Base-by-base conservation (phyloP, 2,888 invertebrate genomes). In the Rotaria socialis region DNA sequence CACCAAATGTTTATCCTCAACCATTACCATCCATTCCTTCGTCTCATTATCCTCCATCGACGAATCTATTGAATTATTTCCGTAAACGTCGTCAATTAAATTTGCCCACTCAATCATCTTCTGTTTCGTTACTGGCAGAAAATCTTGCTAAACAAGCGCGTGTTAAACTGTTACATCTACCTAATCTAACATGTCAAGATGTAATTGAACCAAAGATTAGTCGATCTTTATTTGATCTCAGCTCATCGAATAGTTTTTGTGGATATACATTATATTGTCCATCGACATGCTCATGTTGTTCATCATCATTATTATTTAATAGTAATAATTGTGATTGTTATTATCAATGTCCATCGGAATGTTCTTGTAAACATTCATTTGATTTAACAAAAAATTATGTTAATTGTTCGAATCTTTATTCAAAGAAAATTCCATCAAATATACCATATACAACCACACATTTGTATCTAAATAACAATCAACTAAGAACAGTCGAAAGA, bases 231-330 rank as follows among this genome's bases (percentile, higher is more conserved):
- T 22, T 24, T n/a, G n/a, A 80, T 80, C 43, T 80, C 1, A 80
- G 35, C 47, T 43, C 80, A 24, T 47, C 80, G 6, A 80, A 80
- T 80, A 80, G 47, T 80, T 80, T n/a, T 80, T 80, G 80, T 80
- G 11, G n/a, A 11, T 80, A 80, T 47, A 47, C 8, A 24, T 14
- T 22, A n/a, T 80, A 24, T 24, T 80, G 80, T 80, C 80, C 80
- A 47, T 47, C 24, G 11, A 80, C 43, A 24, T 80, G 80, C n/a
- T 80, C 80, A 24, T 80, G 80, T 47, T 80, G 80, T 80, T 47
- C 80, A 47, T 80, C 47, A 47, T 67, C 67, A 67, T 35, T 7
- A 60, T 27, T 60, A 41, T 41, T 41, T 19, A 19, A 19, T 19
- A 35, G 0, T 6, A 67, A 35, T 41, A 67, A 67, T 35, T 80